These are phyloP conservation scores for Perca schrenkii DNA, from an alignment of 2,113 vertebrate genomes.

Conservation along the genomic window DNA sequence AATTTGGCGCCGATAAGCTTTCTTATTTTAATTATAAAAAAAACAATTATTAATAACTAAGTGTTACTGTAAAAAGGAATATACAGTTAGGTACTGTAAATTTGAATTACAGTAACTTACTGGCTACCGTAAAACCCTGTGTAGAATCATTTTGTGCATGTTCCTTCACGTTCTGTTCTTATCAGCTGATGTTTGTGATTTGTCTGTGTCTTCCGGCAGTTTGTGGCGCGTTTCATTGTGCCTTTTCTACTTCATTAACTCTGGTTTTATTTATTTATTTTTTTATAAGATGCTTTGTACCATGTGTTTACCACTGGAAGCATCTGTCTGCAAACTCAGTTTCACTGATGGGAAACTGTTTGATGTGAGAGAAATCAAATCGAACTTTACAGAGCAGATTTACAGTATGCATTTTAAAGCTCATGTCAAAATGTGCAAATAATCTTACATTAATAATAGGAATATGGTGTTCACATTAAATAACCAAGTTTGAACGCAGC, in stretches of 20 bases:
- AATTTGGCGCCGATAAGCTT: too few species aligned
- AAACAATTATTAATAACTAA: too few species aligned
- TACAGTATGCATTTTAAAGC: neutral
- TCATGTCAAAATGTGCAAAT: neutral
- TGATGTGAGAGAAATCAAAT: too few species aligned
- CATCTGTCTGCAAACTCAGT: neutral
- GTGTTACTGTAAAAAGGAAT: too few species aligned
- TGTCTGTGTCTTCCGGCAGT: neutral
- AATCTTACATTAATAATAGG: neutral
- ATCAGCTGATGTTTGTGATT: neutral
- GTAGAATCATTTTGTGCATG: too few species aligned
- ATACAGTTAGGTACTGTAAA: too few species aligned
- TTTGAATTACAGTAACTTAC: too few species aligned
- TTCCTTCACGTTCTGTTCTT: neutral
- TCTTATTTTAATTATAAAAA: too few species aligned
- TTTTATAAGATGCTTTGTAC: constrained; percentile 7
- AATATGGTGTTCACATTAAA: neutral
- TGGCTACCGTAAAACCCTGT: too few species aligned
- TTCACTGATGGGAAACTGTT: neutral
- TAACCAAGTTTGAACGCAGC: neutral
- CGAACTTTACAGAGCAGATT: neutral
- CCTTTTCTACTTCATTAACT: constrained; percentile 15
- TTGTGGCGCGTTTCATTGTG: constrained; percentile 15
- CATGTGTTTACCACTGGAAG: constrained; percentile 31
- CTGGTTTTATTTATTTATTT: constrained; percentile 20